Evolutionary conservation across 2,888 invertebrate species (phyloP), one percentile per base, ranked within the genome.

Genomic region (Lydus trimaculatus): DNA sequence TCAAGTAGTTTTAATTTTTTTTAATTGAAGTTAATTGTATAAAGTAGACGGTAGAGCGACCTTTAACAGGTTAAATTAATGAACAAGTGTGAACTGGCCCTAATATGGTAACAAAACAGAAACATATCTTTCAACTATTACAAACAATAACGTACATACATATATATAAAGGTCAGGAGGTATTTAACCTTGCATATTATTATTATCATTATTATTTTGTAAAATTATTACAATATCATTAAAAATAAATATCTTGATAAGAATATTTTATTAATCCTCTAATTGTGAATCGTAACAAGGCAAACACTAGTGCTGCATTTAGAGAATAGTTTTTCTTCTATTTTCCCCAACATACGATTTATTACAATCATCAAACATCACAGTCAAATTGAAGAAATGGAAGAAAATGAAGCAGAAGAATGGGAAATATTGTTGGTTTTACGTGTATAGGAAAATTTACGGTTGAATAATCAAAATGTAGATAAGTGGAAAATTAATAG

Each of bases 71-170:
- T 56, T 56, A 56, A 52, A 23, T 52, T 25, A 23, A 3, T 23
- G 3, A 20, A 52, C 39, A 48, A 56, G 56, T 56, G 56, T 25
- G 15, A 56, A 56, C 5, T 52, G 52, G 23, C 52, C 52, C 52
- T 52, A 52, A 56, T 56, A 56, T 56, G 56, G 56, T 28, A 56
- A 4, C 7, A 56, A 56, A 56, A 56, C 3, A 56, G 23, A 63
- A 25, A 7, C 28, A 56, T 28, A 56, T 28, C n/a, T 56, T 25
- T 56, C 5, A 56, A 56, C 28, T 28, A 28, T 56, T 56, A 28
- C 7, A 56, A 56, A 28, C n/a, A 56, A 56, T 28, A 56, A 56
- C 9, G 28, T 3, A 23, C 52, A 13, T 20, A 48, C n/a, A 17
- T n/a, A 43, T 36, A 36, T 36, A 13, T 43, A 56, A 25, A 56